Evolutionary conservation across 2,888 invertebrate genomes (phyloP), one percentile per base, ranked within the genome.

Genomic region (Leucoptera coffeella): DNA sequence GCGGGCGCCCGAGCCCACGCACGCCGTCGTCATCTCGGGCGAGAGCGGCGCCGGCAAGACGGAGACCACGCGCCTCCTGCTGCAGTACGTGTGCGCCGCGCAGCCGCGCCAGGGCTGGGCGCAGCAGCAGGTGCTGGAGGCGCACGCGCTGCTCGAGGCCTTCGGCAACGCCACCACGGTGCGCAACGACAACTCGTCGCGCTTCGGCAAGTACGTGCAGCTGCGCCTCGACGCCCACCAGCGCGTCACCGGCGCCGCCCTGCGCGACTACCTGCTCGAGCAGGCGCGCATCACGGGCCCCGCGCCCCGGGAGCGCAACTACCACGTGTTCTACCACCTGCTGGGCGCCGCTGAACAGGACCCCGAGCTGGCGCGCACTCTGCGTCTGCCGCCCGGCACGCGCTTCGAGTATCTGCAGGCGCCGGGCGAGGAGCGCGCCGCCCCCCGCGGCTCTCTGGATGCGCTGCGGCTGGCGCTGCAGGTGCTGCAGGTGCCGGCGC

Each of bases 201-300:
- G 93, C 7, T 93, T 93, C 56, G 93, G 93, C n/a, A 92, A 93
- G 61, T 93, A 92, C 52, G 92, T 93, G 75, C 92, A 92, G 61
- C 89, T 93, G 5, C 88, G 92, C 46, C 82, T 93, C 49, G 92
- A 93, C 61, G 78, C 78, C 33, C 80, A 86, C 40, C 89, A 88
- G 67, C 86, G 86, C 60, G 93, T 93, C 43, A 85, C 85, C 38
- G 93, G 93, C 11, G 92, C 92, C 41, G 87, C 92, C 33, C 84
- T 93, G 27, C 83, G 92, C 47, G 92, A 93, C 57, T 93, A 92
- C 51, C 69, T 93, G 27, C 65, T 93, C 33, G 93, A 93, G 50
- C 85, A 92, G 45, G 91, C 90, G 12, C 75, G 93, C 36, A 87
- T 93, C 44, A 92, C 91, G 1, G 90, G 90, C 42, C 92, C 92